Evolutionary conservation across 2,888 invertebrate genomes (phyloP), one percentile per base, ranked within the genome.

Genomic region (Aspidiotus rigidus): DNA sequence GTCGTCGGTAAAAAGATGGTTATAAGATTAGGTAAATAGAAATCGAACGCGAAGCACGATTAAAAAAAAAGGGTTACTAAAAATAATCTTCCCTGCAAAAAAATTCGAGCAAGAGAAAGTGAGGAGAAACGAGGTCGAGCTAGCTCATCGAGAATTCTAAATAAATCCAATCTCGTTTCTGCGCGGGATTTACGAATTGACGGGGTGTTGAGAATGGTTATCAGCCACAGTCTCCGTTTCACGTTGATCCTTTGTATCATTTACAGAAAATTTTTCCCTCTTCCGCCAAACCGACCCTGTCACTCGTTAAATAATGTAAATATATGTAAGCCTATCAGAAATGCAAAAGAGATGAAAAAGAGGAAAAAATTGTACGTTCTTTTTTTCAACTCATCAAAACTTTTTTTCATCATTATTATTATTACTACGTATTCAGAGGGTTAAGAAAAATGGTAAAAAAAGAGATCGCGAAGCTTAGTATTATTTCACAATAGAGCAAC

Each of bases 281-380:
- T 41, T 57, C 59, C 57, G 56, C 39, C 10, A 62, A 55, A 55
- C 56, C 56, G 44, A 66, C 59, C 56, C 56, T 13, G 17, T 55
- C 56, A 28, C 28, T 44, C 57, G 56, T 66, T 59, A 59, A 66
- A 66, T 66, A 66, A 66, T 66, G 66, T 56, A 66, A 66, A 66
- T 66, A 57, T 66, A 66, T 57, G 66, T 66, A 66, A 66, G 66
- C 66, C 66, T 66, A 66, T 66, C 66, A 66, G 66, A 66, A 66
- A 66, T 66, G 66, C 66, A 66, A 66, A 66, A 66, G 66, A 66
- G 66, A 40, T 56, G 39, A 66, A 57, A 64, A 56, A 66, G 13
- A 56, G 42, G 28, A 56, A 66, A 55, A 66, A 56, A 40, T 56
- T 56, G 16, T 59, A 11, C 28, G 16, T 59, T 59, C 39, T 59